A percentile compares a stretch with the other conserved stretches of the same genome.
Conservation (phyloP, 2,888 invertebrate species). For the Steinernema carpocapsae region DNA sequence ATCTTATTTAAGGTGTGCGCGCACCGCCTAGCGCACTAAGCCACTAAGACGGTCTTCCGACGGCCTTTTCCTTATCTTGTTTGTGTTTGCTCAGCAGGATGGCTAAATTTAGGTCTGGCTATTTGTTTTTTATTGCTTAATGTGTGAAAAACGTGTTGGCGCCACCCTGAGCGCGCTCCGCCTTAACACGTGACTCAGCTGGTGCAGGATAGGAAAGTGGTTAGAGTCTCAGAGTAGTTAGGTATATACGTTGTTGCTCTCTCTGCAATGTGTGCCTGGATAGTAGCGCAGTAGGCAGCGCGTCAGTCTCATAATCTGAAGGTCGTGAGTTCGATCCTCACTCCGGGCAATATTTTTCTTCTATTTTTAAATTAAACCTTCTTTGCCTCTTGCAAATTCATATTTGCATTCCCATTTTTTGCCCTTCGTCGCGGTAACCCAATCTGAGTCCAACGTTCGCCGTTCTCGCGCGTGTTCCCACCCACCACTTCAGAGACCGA, state of each 20-base stretch:
- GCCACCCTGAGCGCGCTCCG: neutral
- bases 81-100: neutral
- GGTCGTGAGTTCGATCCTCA: slow-evolving; percentile 95
- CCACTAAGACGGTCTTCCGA: neutral
- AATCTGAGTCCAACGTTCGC: neutral
- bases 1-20: slow-evolving; percentile 11
- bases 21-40: slow-evolving; percentile 8
- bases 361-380: neutral
- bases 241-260: neutral
- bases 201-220: too few relatives aligned
- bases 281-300: slow-evolving; percentile 76
- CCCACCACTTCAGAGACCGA: too few relatives aligned
- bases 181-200: neutral
- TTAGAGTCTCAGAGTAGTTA: neutral
- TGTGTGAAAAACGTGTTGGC: neutral
- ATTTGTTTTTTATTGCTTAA: neutral
- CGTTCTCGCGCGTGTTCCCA: neutral
- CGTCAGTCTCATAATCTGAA: slow-evolving; percentile 89
- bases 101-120: neutral
- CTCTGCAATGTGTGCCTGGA: neutral
- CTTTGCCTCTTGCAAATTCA: neutral
- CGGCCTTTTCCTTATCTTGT: neutral
- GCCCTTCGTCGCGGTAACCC: neutral
- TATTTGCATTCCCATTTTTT: neutral
- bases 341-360: slow-evolving; percentile 69